A percentile compares a stretch with the other conserved stretches of the same genome.
Evolutionary conservation across 1,140 invertebrate genomes (phyloP).

Genomic region (Hylaeus volcanicus): DNA sequence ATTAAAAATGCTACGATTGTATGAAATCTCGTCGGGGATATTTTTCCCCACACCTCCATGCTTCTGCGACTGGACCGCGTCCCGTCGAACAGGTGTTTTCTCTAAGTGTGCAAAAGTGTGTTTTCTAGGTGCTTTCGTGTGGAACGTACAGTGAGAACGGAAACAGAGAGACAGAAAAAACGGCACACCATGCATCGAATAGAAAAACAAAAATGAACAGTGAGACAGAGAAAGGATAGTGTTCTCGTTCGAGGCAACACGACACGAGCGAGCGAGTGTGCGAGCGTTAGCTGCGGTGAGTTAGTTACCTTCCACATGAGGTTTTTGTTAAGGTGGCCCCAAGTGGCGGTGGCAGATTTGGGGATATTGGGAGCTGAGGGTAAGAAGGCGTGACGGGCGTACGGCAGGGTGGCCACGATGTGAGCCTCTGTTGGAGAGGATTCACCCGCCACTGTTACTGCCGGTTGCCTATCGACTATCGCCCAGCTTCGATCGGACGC

Average conservation of each 20-base stretch:
- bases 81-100: slow-evolving; percentile 5
- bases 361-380: slow-evolving; percentile 83
- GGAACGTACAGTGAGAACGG: slow-evolving; percentile 1
- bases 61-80: slow-evolving; percentile 8
- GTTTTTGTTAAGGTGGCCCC: slow-evolving; percentile 85
- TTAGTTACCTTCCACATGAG: slow-evolving; percentile 86
- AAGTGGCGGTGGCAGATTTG: slow-evolving; percentile 84
- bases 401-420: slow-evolving; percentile 81
- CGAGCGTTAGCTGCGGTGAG: slow-evolving; percentile 63
- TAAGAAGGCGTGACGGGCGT: slow-evolving; percentile 83
- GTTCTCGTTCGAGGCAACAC: slow-evolving; percentile 25
- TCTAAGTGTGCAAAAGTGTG: slow-evolving; percentile 47
- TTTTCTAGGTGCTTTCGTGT: slow-evolving; percentile 40
- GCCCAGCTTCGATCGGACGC: slow-evolving; percentile 79
- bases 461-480: slow-evolving; percentile 77
- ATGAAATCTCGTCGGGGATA: not conserved
- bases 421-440: slow-evolving; percentile 76
- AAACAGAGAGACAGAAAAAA: not conserved
- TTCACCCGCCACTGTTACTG: slow-evolving; percentile 71
- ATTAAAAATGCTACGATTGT: too few species aligned
- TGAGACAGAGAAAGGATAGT: slow-evolving; percentile 24
- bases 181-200: slow-evolving; percentile 61
- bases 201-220: slow-evolving; percentile 29
- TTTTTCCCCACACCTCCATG: slow-evolving; percentile 50
- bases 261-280: slow-evolving; percentile 47